These are phyloP conservation scores for Monopis laevigella DNA, from an alignment of 2,888 invertebrate species.

Conservation along the genomic window DNA sequence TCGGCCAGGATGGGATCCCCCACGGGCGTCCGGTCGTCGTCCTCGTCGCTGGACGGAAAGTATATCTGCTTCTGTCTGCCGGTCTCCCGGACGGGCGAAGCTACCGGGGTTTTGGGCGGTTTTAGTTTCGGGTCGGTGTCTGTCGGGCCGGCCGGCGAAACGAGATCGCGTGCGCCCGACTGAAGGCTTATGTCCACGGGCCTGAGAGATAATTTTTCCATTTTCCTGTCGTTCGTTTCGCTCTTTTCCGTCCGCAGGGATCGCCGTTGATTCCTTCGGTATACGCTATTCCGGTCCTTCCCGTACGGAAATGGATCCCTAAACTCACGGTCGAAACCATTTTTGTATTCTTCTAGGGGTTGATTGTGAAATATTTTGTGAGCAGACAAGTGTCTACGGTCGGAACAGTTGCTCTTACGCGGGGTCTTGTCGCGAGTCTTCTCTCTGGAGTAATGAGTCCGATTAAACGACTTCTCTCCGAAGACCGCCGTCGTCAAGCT, in stretches of 20 bases:
- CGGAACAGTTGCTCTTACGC: slow-evolving; percentile 59
- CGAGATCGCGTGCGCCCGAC: slow-evolving; percentile 57
- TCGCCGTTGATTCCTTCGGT: slow-evolving; percentile 61
- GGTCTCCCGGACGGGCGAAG: slow-evolving; percentile 44
- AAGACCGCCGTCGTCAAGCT: slow-evolving; percentile 79
- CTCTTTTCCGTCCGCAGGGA: slow-evolving; percentile 71
- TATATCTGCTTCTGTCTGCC: slow-evolving; percentile 56
- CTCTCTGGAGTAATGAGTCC: slow-evolving; percentile 65
- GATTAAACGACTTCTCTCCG: slow-evolving; percentile 69
- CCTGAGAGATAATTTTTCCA: slow-evolving; percentile 56
- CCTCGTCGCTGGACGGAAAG: slow-evolving; percentile 57
- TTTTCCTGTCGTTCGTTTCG: slow-evolving; percentile 62
- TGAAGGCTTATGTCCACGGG: slow-evolving; percentile 64
- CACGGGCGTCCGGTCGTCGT: slow-evolving; percentile 59
- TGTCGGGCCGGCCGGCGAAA: slow-evolving; percentile 56
- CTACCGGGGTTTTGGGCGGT: slow-evolving; percentile 40
- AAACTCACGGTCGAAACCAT: slow-evolving; percentile 40
- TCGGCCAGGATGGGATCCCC: slow-evolving; percentile 72
- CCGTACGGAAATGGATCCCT: slow-evolving; percentile 40
- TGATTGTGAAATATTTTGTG: slow-evolving; percentile 39
- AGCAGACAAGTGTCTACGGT: slow-evolving; percentile 44
- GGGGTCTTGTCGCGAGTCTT: slow-evolving; percentile 73
- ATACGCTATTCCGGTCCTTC: slow-evolving; percentile 60
- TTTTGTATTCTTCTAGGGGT: slow-evolving; percentile 36
- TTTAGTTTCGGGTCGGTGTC: slow-evolving; percentile 35